These are phyloP conservation scores for Fregata magnificens DNA, from an alignment of 2,113 vertebrate genomes.

Conservation along the genomic window DNA sequence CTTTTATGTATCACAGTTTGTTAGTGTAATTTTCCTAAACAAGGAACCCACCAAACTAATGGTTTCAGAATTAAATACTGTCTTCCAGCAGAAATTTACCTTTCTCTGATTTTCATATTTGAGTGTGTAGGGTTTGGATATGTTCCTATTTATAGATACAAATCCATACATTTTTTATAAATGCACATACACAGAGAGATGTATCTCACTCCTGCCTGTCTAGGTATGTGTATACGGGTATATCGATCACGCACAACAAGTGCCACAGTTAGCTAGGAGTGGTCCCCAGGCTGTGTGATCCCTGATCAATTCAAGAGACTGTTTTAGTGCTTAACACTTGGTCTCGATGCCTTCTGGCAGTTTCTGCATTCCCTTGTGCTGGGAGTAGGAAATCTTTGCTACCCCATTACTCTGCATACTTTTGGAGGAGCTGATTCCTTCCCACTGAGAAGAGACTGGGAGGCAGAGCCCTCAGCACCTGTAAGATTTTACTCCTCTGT, in stretches of 20 bases:
- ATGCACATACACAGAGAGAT: too few species aligned
- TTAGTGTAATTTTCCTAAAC: neutral
- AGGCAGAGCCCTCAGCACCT: neutral
- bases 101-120: neutral
- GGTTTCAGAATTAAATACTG: neutral
- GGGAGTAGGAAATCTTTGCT: neutral
- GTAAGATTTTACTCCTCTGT: neutral
- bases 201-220: neutral
- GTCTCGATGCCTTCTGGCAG: neutral
- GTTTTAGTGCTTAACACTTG: neutral
- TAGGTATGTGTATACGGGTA: neutral
- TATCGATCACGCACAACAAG: neutral
- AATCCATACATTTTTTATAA: neutral
- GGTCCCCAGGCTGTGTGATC: neutral
- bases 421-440: neutral
- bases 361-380: neutral
- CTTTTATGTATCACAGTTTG: neutral
- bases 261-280: neutral
- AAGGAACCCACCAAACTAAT: neutral
- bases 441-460: rapidly evolving
- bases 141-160: neutral
- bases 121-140: neutral
- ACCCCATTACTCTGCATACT: too few species aligned
- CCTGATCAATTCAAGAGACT: neutral
- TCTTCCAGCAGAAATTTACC: neutral